These are phyloP conservation scores for Trissonchulus latispiculum DNA, from an alignment of 2,888 invertebrate genomes.

Conservation along the genomic window DNA sequence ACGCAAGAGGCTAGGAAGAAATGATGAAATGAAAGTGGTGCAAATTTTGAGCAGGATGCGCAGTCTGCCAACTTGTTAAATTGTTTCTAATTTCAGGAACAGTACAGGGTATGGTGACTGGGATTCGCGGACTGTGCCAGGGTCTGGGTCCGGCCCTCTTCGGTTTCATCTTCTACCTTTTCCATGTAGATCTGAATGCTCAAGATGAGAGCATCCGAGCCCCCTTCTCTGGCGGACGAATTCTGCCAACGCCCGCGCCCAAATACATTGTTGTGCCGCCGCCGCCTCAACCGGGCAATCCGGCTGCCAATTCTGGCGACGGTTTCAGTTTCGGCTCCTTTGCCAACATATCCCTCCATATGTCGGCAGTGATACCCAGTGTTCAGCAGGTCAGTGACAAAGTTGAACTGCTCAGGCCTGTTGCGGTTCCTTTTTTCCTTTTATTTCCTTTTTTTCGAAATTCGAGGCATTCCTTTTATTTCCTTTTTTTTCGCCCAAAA, in stretches of 20 bases:
- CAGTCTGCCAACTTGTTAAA: no score
- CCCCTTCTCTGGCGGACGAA: neutral
- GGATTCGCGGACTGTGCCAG: slow-evolving; percentile 93
- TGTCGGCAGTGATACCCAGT: neutral
- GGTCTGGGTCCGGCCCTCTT: slow-evolving; percentile 97
- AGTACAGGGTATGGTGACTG: slow-evolving; percentile 95
- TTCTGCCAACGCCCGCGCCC: neutral
- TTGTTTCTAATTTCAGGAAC: no score
- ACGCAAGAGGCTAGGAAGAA: no score
- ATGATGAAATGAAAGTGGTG: no score
- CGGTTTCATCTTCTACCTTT: slow-evolving; percentile 94
- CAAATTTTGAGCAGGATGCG: no score
- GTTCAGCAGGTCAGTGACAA: neutral
- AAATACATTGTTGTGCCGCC: neutral
- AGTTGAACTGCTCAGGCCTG: no score
- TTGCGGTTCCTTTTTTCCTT: no score
- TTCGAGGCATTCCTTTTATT: no score
- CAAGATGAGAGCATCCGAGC: slow-evolving; percentile 32
- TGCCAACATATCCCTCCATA: neutral
- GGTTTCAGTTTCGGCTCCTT: neutral
- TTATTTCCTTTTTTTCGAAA: no score
- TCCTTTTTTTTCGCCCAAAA: no score
- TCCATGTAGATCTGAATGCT: slow-evolving; percentile 90
- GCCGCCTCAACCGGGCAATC: no score
- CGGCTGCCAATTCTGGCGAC: neutral